Base-by-base conservation (phyloP, 2,888 invertebrate genomes). In the Thymelicus sylvestris region DNA sequence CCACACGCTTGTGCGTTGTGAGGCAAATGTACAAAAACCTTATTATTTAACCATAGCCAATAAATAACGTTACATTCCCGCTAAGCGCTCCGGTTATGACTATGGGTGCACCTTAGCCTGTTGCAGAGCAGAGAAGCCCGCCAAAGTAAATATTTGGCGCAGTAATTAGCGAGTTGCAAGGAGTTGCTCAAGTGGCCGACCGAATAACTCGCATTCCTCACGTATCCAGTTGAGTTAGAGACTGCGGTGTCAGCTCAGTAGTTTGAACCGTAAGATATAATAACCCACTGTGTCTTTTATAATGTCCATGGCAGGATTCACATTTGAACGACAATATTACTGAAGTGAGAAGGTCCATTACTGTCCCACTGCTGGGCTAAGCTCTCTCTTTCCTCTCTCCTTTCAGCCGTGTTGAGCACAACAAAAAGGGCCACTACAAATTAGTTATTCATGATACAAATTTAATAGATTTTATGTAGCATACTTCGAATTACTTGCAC, bases 141-240 rank as follows among this genome's bases (percentile, higher is more conserved):
- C 80, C 82, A 85, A 86, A 88, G 90, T 89, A 88, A 91, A 90
- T 90, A 90, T 90, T 91, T 89, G 86, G 78, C 77, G 75, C 80
- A 88, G 89, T 89, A 91, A 91, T 91, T 90, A 91, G 86, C 79
- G 83, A 86, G 82, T 81, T 81, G 83, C 82, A 81, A 75, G 74
- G 73, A 66, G 66, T 57, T 44, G 19, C 39, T 55, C 44, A 24
- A 66, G 66, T 65, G 65, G 65, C 13, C 24, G 44, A 15, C 55
- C 57, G 31, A 19, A 7, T 12, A 57, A 12, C 39, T 57, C 66
- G n/a, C 60, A 67, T 60, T 60, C 60, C 60, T n/a, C 31, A 41
- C 66, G 55, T 15, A 47, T 57, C 50, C 10, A 2, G 24, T 50
- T 63, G 0, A 39, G 55, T 66, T 55, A 55, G 31, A 64, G n/a